Conservation (phyloP, 2,888 invertebrate genomes). For the Dryomyza anilis region DNA sequence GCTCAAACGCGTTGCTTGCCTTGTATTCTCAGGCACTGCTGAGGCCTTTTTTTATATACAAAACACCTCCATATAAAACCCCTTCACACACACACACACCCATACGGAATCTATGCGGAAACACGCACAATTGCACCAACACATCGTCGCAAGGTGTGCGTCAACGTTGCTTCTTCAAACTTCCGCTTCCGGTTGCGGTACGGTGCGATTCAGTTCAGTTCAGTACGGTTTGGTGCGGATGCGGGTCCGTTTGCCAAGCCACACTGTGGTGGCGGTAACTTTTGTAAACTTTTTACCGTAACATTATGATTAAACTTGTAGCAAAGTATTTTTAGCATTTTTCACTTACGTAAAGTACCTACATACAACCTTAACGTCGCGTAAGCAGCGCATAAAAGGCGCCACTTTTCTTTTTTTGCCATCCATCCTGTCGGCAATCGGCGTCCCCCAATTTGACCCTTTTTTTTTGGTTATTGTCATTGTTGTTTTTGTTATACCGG, state of each 20-base stretch:
- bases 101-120: background rate
- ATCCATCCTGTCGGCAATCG: background rate
- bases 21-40: background rate
- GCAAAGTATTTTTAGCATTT: slow-evolving; percentile 3
- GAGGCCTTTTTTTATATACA: background rate
- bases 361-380: too few species aligned
- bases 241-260: background rate
- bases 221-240: too few species aligned
- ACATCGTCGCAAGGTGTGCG: background rate
- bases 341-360: slow-evolving; percentile 6
- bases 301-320: slow-evolving; percentile 18
- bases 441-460: background rate
- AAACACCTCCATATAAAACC: background rate
- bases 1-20: background rate
- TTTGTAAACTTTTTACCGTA: slow-evolving; percentile 6
- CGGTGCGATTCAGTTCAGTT: too few species aligned
- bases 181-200: slow-evolving; percentile 12
- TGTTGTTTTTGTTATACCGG: background rate
- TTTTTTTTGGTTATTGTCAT: background rate
- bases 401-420: background rate
- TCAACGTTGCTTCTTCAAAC: too few species aligned
- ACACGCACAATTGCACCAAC: background rate
- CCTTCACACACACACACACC: background rate
- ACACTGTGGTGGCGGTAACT: background rate
- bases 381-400: background rate